Conservation (phyloP, 2,888 invertebrate genomes). For the Gasteruption jaculator region DNA sequence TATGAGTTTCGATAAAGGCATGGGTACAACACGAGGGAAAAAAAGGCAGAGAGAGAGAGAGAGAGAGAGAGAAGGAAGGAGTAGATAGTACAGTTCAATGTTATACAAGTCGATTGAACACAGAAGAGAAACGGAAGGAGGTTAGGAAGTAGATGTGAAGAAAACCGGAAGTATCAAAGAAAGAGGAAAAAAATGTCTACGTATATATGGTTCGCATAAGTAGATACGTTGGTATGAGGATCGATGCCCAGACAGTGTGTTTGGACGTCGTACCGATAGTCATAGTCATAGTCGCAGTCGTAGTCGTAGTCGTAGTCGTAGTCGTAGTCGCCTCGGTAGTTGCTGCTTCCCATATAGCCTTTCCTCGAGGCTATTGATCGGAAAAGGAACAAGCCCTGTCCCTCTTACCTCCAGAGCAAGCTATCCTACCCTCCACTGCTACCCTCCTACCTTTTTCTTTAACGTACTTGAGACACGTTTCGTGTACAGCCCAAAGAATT, state of each 20-base stretch:
- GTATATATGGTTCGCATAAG: slow-evolving; percentile 18
- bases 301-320: neutral
- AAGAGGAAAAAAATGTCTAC: slow-evolving; percentile 18
- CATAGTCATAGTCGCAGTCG: neutral
- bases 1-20: too few relatives aligned
- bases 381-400: too few relatives aligned
- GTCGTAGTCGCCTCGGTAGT: neutral
- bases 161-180: slow-evolving; percentile 12
- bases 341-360: too few relatives aligned
- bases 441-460: neutral
- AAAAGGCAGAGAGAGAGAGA: slow-evolving; percentile 13
- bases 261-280: too few relatives aligned
- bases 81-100: slow-evolving; percentile 7
- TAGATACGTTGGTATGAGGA: slow-evolving; percentile 25
- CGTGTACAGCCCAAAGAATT: too few relatives aligned
- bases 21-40: slow-evolving; percentile 11
- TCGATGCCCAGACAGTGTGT: slow-evolving; percentile 37
- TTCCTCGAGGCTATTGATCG: too few relatives aligned
- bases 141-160: slow-evolving; percentile 5
- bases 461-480: neutral
- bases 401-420: too few relatives aligned
- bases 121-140: slow-evolving; percentile 6
- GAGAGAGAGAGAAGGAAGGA: slow-evolving; percentile 9
- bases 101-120: neutral
- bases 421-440: neutral